Conservation (phyloP, 2,888 invertebrate genomes). For the Meiosimyza platycephala region DNA sequence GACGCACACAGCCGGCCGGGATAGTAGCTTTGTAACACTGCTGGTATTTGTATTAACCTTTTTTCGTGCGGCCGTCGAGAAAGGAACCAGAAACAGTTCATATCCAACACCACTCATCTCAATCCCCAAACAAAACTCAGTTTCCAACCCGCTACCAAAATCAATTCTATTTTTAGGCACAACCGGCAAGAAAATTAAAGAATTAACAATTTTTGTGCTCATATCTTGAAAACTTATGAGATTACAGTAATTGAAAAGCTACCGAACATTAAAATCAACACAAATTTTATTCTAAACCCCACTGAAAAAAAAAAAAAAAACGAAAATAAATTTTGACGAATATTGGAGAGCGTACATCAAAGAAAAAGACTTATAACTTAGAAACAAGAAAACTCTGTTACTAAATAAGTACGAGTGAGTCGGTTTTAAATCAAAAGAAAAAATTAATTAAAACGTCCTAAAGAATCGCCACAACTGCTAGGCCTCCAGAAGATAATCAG, state of each 20-base stretch:
- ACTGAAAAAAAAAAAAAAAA: not conserved
- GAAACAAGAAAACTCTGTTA: not conserved
- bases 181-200: not conserved
- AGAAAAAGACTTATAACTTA: slow-evolving; percentile 1
- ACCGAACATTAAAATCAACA: not conserved
- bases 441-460: slow-evolving; percentile 14
- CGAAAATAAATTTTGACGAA: not conserved
- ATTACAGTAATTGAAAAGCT: not conserved
- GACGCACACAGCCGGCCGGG: slow-evolving; percentile 63
- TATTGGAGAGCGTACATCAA: slow-evolving; percentile 20
- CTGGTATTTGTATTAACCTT: slow-evolving; percentile 49
- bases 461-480: not conserved
- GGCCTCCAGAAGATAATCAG: not conserved
- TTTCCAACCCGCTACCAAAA: not conserved
- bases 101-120: slow-evolving; percentile 22
- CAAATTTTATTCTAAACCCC: not conserved
- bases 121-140: not conserved
- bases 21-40: slow-evolving; percentile 67
- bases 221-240: not conserved
- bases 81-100: slow-evolving; percentile 23
- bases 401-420: not conserved
- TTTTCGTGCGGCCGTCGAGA: slow-evolving; percentile 22
- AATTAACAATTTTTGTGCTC: not conserved
- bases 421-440: not conserved
- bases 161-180: slow-evolving; percentile 10